A percentile compares a stretch with the other conserved stretches of the same genome.
phyloP scores from a whole-genome alignment of 2,888 invertebrate genomes.

The Dryocosmus kuriphilus region DNA sequence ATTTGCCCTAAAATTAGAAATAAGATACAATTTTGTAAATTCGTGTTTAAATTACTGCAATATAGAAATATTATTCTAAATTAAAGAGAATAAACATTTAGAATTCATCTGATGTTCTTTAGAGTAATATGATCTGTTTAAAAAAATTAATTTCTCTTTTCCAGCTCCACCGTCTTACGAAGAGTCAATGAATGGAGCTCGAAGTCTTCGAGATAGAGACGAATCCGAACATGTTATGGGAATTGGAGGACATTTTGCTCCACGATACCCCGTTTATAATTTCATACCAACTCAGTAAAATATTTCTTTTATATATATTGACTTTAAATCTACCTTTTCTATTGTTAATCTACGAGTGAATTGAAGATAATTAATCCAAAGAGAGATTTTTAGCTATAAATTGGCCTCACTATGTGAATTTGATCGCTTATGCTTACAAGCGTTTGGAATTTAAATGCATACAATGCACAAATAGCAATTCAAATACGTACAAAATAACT shows the following conservation, averaged over 20 bases:
- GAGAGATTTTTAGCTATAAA: background rate
- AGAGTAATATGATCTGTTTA: background rate
- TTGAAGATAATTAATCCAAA: constrained; percentile 9
- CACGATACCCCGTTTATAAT: constrained; percentile 76
- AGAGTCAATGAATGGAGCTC: constrained; percentile 81
- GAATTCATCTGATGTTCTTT: constrained; percentile 6
- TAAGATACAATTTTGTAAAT: no score
- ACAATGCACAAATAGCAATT: constrained; percentile 7
- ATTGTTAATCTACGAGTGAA: background rate
- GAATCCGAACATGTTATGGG: constrained; percentile 80
- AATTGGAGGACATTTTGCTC: constrained; percentile 68
- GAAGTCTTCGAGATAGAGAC: constrained; percentile 82
- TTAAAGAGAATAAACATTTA: constrained; percentile 2
- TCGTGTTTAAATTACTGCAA: no score
- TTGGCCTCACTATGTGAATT: background rate
- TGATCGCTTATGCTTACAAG: constrained; percentile 13
- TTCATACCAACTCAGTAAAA: constrained; percentile 61
- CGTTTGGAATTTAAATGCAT: background rate
- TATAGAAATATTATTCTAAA: constrained; percentile 5
- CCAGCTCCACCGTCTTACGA: constrained; percentile 84
- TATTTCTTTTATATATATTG: background rate
- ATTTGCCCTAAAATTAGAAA: no score
- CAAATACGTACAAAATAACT: background rate
- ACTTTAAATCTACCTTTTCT: background rate
- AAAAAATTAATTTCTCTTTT: constrained; percentile 58